Conservation (phyloP, 2,797 vertebrate species). For the Vireo griseus region DNA sequence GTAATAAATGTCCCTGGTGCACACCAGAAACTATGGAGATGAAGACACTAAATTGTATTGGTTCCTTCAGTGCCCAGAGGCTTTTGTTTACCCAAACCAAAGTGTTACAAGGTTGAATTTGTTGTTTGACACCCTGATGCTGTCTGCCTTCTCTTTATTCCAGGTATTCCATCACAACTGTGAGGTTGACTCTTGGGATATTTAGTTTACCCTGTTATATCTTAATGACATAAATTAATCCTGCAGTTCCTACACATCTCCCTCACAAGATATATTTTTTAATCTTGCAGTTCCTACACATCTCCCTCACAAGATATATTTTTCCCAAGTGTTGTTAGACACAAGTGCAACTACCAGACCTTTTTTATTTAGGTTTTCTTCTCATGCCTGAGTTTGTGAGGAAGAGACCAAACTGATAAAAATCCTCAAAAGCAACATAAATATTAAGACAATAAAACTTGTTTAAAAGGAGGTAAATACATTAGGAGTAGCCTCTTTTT, state of each 20-base stretch:
- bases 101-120: neutral
- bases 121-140: neutral
- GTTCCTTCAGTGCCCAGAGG: neutral
- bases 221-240: neutral
- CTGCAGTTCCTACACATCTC: neutral
- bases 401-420: neutral
- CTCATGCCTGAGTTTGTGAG: neutral
- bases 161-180: neutral
- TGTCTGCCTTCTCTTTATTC: neutral
- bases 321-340: neutral
- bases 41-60: neutral
- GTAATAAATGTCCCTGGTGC: neutral
- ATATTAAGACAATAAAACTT: neutral
- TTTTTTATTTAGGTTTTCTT: neutral
- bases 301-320: neutral
- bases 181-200: neutral
- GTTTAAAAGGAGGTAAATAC: neutral
- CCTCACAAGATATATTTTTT: neutral
- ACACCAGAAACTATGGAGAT: neutral
- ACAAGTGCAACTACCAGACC: neutral
- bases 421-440: rapidly evolving
- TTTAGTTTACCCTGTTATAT: neutral
- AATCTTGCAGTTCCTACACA: neutral
- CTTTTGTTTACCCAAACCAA: neutral
- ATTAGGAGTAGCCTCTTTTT: neutral